Percentiles rank a stretch among this genome's conserved stretches.
These are phyloP conservation scores for Caracal caracal DNA, from an alignment of 2,113 vertebrate species.

Conservation along the genomic window DNA sequence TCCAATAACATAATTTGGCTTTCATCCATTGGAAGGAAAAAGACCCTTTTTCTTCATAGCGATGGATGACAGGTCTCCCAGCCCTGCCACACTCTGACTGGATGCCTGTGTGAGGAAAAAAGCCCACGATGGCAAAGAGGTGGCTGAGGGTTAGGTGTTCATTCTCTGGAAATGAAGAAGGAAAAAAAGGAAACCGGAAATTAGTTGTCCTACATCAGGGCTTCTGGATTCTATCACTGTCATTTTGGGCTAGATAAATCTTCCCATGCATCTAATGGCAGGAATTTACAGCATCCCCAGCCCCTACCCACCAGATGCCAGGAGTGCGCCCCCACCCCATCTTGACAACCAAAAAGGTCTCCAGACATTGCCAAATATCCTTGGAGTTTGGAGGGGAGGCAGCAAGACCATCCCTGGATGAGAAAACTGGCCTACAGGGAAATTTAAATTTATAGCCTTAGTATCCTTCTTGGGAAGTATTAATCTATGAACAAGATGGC, in stretches of 20 bases:
- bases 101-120: neutral
- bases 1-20: neutral
- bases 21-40: neutral
- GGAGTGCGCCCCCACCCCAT: too few species aligned
- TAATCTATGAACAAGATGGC: neutral
- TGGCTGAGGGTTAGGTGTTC: neutral
- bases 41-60: neutral
- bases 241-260: neutral
- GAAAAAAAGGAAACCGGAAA: neutral
- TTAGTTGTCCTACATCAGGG: neutral
- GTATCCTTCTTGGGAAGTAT: neutral
- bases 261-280: neutral
- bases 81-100: neutral
- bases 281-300: neutral
- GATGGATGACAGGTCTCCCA: neutral
- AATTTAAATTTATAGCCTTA: neutral
- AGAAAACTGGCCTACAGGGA: neutral
- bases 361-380: neutral
- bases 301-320: neutral
- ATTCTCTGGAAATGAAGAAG: neutral
- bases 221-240: neutral
- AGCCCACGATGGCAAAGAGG: neutral
- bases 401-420: neutral
- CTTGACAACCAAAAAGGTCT: neutral
- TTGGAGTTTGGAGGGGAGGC: too few species aligned